phyloP scores from a whole-genome alignment of 2,113 vertebrate genomes.

The Myrmecophaga tridactyla region DNA sequence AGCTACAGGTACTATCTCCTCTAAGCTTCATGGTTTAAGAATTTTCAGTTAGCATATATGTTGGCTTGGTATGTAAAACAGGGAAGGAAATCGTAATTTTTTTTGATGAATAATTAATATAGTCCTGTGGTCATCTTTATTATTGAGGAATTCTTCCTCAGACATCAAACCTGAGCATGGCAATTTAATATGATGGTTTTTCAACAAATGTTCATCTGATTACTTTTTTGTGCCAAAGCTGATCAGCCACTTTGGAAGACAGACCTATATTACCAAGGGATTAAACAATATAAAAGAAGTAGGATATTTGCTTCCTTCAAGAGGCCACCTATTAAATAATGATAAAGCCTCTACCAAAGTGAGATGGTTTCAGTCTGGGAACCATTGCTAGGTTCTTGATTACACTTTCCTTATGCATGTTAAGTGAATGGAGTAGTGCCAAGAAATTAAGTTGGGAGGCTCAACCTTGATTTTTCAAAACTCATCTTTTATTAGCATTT shows the following conservation, averaged over 20 bases:
- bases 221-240: constrained; percentile 11
- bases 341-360: not conserved
- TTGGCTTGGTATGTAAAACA: not conserved
- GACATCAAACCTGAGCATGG: not conserved
- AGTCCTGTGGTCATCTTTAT: not conserved
- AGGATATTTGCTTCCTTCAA: not conserved
- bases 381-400: not conserved
- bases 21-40: not conserved
- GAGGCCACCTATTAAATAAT: not conserved
- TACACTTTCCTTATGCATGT: not conserved
- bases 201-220: not conserved
- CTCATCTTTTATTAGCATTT: not conserved
- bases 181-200: constrained; percentile 29
- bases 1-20: not conserved
- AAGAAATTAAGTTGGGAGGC: not conserved
- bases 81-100: constrained; percentile 22
- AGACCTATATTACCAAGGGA: not conserved
- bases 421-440: not conserved
- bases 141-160: not conserved
- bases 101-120: not conserved
- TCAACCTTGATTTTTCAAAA: not conserved
- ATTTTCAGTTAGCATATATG: not conserved
- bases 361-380: not conserved
- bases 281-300: not conserved
- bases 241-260: not conserved